Percentiles rank a stretch among this genome's conserved stretches.
Evolutionary conservation across 2,113 vertebrate species (phyloP).

Genomic region (Callospermophilus lateralis): DNA sequence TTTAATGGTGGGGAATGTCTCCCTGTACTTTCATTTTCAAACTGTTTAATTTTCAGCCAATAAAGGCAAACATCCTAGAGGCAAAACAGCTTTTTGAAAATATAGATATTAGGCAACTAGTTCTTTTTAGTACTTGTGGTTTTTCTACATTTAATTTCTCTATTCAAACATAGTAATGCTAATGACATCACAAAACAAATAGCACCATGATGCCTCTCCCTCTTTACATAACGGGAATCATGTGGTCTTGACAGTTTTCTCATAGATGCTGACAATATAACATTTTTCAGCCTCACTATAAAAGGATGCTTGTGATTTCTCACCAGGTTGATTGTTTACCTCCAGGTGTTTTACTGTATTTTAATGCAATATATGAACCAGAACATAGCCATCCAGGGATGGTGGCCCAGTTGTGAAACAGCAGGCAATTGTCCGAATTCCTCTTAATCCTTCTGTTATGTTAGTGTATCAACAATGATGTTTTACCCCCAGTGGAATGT

Average conservation of each 20-base stretch:
- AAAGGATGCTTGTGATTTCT: neutral
- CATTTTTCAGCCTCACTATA: neutral
- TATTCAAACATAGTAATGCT: neutral
- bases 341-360: neutral
- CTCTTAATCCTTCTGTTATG: neutral
- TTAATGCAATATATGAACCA: neutral
- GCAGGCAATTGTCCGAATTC: neutral
- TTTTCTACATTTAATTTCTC: neutral
- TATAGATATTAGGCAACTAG: neutral
- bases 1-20: neutral
- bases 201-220: neutral
- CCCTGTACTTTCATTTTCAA: neutral
- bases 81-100: neutral
- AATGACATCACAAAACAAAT: neutral
- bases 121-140: neutral
- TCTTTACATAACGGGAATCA: neutral
- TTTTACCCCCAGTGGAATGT: neutral
- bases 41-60: neutral
- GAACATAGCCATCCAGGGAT: neutral
- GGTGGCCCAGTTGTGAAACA: no score
- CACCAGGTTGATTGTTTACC: neutral
- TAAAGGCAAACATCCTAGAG: neutral
- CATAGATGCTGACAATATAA: neutral
- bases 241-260: neutral
- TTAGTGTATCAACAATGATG: neutral